These are phyloP conservation scores for Burhinus oedicnemus DNA, from an alignment of 2,113 vertebrate genomes.

Conservation along the genomic window DNA sequence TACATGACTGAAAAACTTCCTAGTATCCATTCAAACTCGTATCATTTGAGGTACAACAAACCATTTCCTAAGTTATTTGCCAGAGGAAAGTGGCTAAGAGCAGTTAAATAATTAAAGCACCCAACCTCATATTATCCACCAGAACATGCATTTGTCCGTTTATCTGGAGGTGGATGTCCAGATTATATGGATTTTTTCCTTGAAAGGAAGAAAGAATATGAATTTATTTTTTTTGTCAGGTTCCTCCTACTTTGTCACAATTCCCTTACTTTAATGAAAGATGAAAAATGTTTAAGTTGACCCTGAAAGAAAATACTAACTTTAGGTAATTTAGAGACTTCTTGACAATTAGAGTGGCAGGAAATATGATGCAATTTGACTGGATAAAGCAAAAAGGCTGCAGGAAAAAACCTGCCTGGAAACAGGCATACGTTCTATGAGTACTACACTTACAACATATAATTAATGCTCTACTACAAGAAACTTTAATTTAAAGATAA, in stretches of 20 bases:
- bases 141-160: not conserved
- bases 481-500: not conserved
- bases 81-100: not conserved
- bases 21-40: not conserved
- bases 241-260: not conserved
- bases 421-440: fast-evolving
- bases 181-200: not conserved
- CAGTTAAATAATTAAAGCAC: not conserved
- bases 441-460: not conserved
- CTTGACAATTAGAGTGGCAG: not conserved
- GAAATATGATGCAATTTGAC: not conserved
- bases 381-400: not conserved
- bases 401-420: not conserved
- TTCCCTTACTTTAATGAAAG: not conserved
- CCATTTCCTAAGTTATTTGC: not conserved
- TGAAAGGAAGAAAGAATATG: not conserved
- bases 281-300: not conserved
- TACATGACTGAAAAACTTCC: not conserved
- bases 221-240: not conserved
- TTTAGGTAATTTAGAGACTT: not conserved
- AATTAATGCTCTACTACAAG: not conserved
- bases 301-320: not conserved
- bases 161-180: not conserved
- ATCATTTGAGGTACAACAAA: not conserved
- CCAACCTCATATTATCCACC: not conserved